Percentiles rank a stretch among this genome's conserved stretches.
Evolutionary conservation across 2,113 vertebrate species (phyloP).

Genomic region (Ciconia stormi): DNA sequence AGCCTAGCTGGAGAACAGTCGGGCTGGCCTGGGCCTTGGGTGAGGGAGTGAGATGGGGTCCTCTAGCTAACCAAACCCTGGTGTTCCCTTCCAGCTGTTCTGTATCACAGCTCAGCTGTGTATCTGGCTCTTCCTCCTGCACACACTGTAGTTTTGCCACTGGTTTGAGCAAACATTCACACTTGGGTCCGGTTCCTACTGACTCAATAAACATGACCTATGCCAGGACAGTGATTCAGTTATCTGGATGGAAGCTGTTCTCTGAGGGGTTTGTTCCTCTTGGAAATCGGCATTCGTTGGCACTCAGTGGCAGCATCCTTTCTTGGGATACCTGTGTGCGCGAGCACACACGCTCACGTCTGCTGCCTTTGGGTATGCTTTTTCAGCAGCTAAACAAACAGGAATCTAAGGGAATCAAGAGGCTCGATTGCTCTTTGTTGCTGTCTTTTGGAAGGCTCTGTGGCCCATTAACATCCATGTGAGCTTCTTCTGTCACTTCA

Average conservation of each 20-base stretch:
- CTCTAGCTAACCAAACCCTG: not conserved
- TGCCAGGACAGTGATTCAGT: not conserved
- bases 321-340: not conserved
- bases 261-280: not conserved
- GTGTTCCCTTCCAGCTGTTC: not conserved
- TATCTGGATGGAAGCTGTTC: not conserved
- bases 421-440: not conserved
- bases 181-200: not conserved
- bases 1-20: not conserved
- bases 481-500: not conserved
- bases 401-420: not conserved
- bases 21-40: not conserved
- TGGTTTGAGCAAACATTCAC: not conserved
- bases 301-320: not conserved
- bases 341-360: not conserved
- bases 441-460: not conserved
- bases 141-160: not conserved
- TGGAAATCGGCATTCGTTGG: accelerated
- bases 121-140: not conserved
- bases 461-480: not conserved
- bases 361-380: not conserved
- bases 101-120: not conserved
- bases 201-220: not conserved
- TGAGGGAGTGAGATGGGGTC: not conserved
- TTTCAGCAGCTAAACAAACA: not conserved